Percentiles rank a stretch among this genome's conserved stretches.
Evolutionary conservation across 2,113 vertebrate genomes (phyloP).

Genomic region (Cyphomyrus discorhynchus): DNA sequence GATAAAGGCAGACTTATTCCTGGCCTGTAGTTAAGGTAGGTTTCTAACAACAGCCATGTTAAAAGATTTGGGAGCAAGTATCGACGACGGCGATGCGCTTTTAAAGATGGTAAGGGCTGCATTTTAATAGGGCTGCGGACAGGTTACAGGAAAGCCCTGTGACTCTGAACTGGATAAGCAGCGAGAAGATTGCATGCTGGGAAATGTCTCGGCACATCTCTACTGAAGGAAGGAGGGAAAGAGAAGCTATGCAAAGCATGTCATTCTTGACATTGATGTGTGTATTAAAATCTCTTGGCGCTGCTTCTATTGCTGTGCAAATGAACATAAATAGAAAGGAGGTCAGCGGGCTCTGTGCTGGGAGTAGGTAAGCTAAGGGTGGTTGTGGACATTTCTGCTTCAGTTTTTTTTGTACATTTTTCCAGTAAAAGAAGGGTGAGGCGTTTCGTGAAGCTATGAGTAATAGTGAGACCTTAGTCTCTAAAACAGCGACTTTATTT

Average conservation of each 20-base stretch:
- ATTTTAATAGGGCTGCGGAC: neutral
- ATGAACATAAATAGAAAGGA: neutral
- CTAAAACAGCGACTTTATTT: neutral
- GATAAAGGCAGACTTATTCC: neutral
- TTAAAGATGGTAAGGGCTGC: neutral
- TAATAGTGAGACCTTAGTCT: neutral
- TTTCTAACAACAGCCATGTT: neutral
- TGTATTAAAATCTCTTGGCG: neutral
- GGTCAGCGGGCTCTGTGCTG: neutral
- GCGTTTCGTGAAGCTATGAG: neutral
- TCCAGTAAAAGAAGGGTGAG: neutral
- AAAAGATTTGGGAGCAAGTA: neutral
- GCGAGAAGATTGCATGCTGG: neutral
- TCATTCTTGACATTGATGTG: neutral
- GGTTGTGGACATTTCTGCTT: neutral
- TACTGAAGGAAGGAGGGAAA: neutral
- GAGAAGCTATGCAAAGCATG: neutral
- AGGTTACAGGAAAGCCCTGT: neutral
- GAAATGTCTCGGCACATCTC: neutral
- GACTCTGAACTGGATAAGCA: neutral
- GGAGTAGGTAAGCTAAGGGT: neutral
- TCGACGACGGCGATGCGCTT: neutral
- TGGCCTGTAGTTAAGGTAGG: neutral
- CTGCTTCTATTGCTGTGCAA: neutral
- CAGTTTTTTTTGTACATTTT: neutral